phyloP scores from a whole-genome alignment of 2,113 vertebrate genomes.

The Indri indri region DNA sequence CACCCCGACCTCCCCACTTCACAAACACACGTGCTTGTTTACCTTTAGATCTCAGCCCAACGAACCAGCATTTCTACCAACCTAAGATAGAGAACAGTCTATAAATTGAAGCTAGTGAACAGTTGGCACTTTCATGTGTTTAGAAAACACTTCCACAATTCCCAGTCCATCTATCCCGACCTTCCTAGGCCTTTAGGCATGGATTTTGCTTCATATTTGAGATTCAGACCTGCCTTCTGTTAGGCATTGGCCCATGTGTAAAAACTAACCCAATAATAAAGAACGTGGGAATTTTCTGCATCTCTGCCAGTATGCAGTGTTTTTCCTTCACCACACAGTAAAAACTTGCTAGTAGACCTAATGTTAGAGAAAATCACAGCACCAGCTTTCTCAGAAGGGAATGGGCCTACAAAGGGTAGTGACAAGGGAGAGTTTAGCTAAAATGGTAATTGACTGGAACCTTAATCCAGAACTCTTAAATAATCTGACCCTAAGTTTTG shows the following conservation, averaged over 20 bases:
- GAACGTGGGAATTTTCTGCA: background rate
- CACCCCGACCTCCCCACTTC: background rate
- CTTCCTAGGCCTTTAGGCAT: background rate
- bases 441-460: constrained; percentile 53
- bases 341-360: background rate
- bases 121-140: background rate
- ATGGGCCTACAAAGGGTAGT: background rate
- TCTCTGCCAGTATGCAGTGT: background rate
- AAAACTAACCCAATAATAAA: constrained; percentile 37
- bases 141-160: background rate
- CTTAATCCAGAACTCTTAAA: constrained; percentile 62
- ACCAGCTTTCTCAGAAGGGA: background rate
- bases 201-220: constrained; percentile 21
- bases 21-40: background rate
- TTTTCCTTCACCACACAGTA: constrained; percentile 37
- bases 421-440: constrained; percentile 17
- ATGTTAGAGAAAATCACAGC: constrained; percentile 34
- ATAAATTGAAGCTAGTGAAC: background rate
- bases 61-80: background rate
- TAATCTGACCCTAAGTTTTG: constrained; percentile 61
- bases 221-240: background rate
- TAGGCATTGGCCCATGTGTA: background rate
- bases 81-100: background rate
- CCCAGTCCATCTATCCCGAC: background rate
- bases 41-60: background rate